Conservation (phyloP, 2,888 invertebrate species). For the Caenorhabditis sulstoni region DNA sequence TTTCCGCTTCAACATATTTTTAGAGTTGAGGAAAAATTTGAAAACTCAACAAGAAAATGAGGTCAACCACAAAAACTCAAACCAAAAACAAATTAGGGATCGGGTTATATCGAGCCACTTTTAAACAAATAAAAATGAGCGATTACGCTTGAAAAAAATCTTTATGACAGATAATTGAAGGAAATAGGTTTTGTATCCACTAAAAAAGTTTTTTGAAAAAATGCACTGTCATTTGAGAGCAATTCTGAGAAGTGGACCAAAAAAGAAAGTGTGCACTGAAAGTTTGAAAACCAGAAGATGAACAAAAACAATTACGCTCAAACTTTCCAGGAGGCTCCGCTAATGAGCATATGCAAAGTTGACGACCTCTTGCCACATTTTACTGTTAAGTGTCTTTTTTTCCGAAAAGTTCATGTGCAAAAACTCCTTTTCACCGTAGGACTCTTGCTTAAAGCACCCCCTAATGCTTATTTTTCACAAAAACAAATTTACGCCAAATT, state of each 20-base stretch:
- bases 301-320: conserved; percentile 20
- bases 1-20: conserved; percentile 23
- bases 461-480: too few species aligned
- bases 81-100: not conserved
- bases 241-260: conserved; percentile 2
- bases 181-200: too few species aligned
- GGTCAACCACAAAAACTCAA: not conserved
- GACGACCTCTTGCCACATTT: not conserved
- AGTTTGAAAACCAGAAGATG: not conserved
- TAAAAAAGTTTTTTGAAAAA: too few species aligned
- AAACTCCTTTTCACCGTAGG: too few species aligned
- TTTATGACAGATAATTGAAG: too few species aligned
- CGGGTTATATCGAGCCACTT: not conserved
- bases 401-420: too few species aligned
- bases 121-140: too few species aligned
- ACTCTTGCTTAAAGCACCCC: too few species aligned
- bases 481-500: too few species aligned
- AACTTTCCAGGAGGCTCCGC: not conserved
- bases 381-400: too few species aligned
- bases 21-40: conserved; percentile 6
- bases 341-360: conserved; percentile 43
- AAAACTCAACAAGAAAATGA: conserved; percentile 1
- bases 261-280: not conserved
- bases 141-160: too few species aligned
- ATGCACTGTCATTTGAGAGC: not conserved